Evolutionary conservation across 1,140 invertebrate genomes (phyloP), one percentile per base, ranked within the genome.

Genomic region (Pseudomyrmex flavicornis): DNA sequence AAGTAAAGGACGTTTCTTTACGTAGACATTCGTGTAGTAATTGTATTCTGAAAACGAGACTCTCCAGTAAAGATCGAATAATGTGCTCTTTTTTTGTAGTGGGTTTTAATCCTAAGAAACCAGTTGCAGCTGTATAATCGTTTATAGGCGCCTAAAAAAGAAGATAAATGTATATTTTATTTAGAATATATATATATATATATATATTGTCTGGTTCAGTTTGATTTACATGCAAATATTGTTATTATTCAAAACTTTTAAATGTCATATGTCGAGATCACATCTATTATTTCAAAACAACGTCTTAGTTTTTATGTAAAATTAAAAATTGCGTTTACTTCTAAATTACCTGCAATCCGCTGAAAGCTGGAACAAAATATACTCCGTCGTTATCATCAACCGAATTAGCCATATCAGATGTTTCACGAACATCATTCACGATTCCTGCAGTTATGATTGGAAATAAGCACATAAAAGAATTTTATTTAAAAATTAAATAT

Each of bases 331-430:
- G 35, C 35, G 35, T 35, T 35, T 35, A 35, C 35, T 7, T 5
- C 35, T 35, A 35, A 35, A 35, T 95, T 94, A 98, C 98, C 92
- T 98, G 97, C 77, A 99, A 93, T 20, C 98, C 98, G 94, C 97
- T 97, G 89, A 99, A 99, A 0, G 98, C 98, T 3, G 98, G 98
- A 87, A 99, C 95, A 93, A 99, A 99, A 92, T 96, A 98, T 2
- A 99, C 97, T 15, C 97, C 98, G 89, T 97, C 96, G 7, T 96
- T 96, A 93, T 98, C 96, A 13, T 95, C 88, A 0, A 98, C 97
- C 1, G 96, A 96, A 73, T 95, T 92, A 0, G 98, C 98, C 62
- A 99, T 95, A 2, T 93, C 93, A 0, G 96, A 95, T 7, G 96
- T 96, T 79, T 98, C 96, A 26, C 94, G 90, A 0, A 97, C 96